These are phyloP conservation scores for Fregetta grallaria DNA, from an alignment of 2,113 vertebrate genomes.

Conservation along the genomic window DNA sequence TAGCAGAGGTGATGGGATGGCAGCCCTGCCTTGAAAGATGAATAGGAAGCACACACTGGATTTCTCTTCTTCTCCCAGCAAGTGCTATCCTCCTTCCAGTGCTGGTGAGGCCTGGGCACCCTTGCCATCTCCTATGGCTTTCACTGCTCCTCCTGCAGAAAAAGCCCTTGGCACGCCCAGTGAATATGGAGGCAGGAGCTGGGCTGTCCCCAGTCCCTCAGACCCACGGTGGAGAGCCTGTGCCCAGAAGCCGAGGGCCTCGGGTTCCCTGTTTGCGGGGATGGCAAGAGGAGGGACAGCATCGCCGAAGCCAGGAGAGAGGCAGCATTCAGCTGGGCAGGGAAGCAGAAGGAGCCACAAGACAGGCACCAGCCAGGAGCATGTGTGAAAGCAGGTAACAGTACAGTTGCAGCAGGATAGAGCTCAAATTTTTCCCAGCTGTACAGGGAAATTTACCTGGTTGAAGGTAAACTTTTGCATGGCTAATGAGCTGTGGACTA, in stretches of 20 bases:
- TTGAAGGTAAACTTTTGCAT: not conserved
- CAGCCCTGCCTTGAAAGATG: not conserved
- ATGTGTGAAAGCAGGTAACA: not conserved
- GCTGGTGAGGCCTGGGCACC: not conserved
- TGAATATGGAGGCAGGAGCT: not conserved
- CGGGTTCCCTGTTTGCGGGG: not conserved
- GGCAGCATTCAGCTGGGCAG: not conserved
- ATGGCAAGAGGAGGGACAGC: not conserved
- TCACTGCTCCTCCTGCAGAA: not conserved
- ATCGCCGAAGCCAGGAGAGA: not conserved
- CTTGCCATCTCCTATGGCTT: not conserved
- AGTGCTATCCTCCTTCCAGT: not conserved
- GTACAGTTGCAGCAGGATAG: not conserved
- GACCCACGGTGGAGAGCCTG: accelerated
- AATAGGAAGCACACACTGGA: not conserved
- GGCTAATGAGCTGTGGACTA: not conserved
- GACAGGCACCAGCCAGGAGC: not conserved
- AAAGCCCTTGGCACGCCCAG: not conserved
- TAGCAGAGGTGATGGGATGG: not conserved
- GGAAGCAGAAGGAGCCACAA: not conserved
- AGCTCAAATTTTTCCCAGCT: not conserved
- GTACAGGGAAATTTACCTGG: not conserved
- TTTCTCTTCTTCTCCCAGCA: not conserved
- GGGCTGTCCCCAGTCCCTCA: not conserved
- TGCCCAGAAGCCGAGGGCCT: not conserved